These are phyloP conservation scores for Lemur catta DNA, from an alignment of 2,797 vertebrate genomes.

Conservation along the genomic window DNA sequence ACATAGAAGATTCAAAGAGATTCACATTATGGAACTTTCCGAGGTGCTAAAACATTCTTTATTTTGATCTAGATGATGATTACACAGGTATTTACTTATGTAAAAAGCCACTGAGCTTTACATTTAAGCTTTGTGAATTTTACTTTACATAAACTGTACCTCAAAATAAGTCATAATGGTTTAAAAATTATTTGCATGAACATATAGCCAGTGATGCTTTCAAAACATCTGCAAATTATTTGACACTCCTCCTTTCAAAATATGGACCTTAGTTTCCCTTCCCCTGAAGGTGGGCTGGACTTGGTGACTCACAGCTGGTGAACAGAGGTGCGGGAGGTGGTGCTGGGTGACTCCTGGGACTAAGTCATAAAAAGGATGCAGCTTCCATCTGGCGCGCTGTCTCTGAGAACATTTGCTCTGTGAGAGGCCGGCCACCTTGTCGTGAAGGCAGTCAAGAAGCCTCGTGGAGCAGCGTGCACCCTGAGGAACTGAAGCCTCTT, in stretches of 20 bases:
- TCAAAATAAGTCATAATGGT: background rate
- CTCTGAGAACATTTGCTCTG: background rate
- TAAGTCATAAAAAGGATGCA: background rate
- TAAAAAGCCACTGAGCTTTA: background rate
- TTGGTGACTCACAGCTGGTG: background rate
- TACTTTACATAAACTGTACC: background rate
- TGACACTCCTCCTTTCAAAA: background rate
- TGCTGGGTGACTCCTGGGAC: background rate
- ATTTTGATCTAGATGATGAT: background rate
- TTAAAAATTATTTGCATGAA: slow-evolving; percentile 9
- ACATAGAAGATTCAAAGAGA: background rate
- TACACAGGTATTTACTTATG: background rate
- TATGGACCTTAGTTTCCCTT: background rate
- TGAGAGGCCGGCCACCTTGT: background rate
- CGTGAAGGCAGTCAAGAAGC: background rate
- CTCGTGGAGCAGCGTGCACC: background rate
- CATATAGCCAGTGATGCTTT: background rate
- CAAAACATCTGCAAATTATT: background rate
- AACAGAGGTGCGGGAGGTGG: background rate
- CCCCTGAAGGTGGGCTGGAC: background rate
- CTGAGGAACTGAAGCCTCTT: background rate
- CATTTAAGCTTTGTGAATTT: background rate
- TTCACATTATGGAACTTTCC: background rate
- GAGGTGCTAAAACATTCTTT: background rate
- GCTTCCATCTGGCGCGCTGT: background rate